Evolutionary conservation across 2,888 invertebrate species (phyloP).

Genomic region (Sicus ferrugineus): DNA sequence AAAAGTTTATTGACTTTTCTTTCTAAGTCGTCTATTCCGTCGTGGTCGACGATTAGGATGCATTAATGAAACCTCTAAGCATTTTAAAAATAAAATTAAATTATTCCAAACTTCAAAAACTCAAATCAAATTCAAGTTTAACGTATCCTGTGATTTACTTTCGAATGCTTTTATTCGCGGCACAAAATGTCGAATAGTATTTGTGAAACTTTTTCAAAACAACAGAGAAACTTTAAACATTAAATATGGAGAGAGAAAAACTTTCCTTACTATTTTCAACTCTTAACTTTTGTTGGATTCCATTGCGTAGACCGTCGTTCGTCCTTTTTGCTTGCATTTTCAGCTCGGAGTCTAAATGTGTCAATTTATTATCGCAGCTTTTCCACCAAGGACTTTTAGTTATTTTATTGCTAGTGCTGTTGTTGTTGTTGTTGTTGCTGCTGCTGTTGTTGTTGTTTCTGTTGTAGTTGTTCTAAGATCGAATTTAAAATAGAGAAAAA

Average conservation of each 20-base stretch:
- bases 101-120: too few species aligned
- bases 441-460: constrained; percentile 16
- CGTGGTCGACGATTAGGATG: too few species aligned
- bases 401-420: constrained; percentile 5
- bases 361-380: constrained; percentile 40
- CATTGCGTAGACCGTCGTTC: constrained; percentile 11
- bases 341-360: constrained; percentile 40
- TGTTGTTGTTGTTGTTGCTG: constrained; percentile 7
- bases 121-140: too few species aligned
- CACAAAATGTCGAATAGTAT: too few species aligned
- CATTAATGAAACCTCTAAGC: too few species aligned
- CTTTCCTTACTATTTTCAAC: constrained; percentile 2
- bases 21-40: too few species aligned
- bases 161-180: too few species aligned
- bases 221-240: background rate
- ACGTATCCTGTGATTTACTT: too few species aligned
- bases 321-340: constrained; percentile 28
- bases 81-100: too few species aligned
- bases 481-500: constrained; percentile 29
- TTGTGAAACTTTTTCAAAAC: background rate
- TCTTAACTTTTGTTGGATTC: constrained; percentile 19
- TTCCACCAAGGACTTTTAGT: constrained; percentile 14
- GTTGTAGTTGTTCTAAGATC: constrained; percentile 36
- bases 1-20: too few species aligned
- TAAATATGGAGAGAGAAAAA: constrained; percentile 11